These are phyloP conservation scores for Hydra vulgaris DNA, from an alignment of 30 jellyfish, hydroid and myxozoan genomes.

Conservation along the genomic window DNA sequence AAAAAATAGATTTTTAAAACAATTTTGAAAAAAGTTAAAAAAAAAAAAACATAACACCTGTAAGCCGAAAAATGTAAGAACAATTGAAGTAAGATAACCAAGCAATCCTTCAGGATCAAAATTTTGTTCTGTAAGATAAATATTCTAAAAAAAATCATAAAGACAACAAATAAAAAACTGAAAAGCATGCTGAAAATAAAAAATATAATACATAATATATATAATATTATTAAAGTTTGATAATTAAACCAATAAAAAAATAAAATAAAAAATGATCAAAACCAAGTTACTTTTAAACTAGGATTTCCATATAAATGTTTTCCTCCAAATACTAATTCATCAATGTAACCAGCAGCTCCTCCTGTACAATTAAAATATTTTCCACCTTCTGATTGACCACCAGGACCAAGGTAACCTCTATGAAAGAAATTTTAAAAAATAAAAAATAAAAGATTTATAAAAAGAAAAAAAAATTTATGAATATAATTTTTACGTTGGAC, in stretches of 20 bases:
- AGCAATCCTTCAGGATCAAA: conserved; percentile 91
- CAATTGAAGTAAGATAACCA: conserved; percentile 76
- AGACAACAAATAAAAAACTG: too few species aligned
- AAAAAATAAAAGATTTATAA: neutral
- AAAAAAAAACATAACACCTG: conserved; percentile 72
- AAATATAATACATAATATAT: too few species aligned
- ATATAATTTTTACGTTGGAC: conserved; percentile 56
- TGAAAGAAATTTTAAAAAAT: neutral
- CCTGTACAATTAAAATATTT: conserved; percentile 67
- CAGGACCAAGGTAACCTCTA: conserved; percentile 93
- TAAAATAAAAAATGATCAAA: too few species aligned
- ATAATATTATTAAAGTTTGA: too few species aligned
- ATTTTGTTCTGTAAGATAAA: conserved; percentile 37
- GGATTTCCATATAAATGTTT: conserved; percentile 73
- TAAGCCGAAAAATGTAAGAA: conserved; percentile 70
- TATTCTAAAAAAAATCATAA: conserved; percentile 38
- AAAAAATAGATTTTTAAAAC: too few species aligned
- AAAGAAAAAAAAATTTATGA: neutral
- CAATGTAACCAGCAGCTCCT: conserved; percentile 92
- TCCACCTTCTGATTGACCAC: conserved; percentile 72
- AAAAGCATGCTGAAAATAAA: neutral
- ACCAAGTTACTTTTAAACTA: conserved; percentile 62
- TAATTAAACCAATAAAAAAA: neutral
- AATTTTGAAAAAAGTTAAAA: neutral
- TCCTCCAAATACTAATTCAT: conserved; percentile 50